phyloP scores from a whole-genome alignment of 92 coral and sea anemone genomes.

The Epizoanthus rinbou region DNA sequence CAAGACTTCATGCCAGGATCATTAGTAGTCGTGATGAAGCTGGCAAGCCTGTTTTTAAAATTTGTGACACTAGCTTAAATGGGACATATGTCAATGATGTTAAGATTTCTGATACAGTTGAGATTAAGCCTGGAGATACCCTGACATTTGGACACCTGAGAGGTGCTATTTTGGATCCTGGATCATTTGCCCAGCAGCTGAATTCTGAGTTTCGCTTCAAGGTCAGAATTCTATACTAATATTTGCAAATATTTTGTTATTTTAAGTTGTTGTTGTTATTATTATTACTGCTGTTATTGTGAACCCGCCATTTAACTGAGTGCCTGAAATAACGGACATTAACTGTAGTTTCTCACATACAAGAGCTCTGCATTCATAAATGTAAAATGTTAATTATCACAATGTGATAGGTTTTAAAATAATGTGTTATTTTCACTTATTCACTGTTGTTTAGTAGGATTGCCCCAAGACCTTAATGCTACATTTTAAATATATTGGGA shows the following conservation, averaged over 20 bases:
- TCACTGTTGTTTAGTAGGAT: too few relatives aligned
- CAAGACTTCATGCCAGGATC: constrained; percentile 93
- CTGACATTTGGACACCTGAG: constrained; percentile 89
- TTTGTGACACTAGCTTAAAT: constrained; percentile 90
- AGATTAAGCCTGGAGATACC: constrained; percentile 78
- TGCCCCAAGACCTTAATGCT: too few relatives aligned
- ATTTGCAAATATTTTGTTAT: not conserved
- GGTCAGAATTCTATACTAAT: constrained; percentile 44
- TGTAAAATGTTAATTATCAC: too few relatives aligned
- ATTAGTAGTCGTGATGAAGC: constrained; percentile 42
- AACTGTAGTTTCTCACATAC: too few relatives aligned
- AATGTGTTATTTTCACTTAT: too few relatives aligned
- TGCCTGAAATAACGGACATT: too few relatives aligned
- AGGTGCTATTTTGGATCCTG: constrained; percentile 82
- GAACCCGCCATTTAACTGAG: too few relatives aligned
- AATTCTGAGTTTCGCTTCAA: constrained; percentile 84
- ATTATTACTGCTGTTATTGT: too few relatives aligned
- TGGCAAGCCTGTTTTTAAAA: constrained; percentile 58
- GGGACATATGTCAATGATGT: constrained; percentile 93
- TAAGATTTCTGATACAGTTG: constrained; percentile 73
- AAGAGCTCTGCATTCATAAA: too few relatives aligned
- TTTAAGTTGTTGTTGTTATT: too few relatives aligned
- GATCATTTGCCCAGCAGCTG: constrained; percentile 69
- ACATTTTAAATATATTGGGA: too few relatives aligned
- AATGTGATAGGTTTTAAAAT: too few relatives aligned